These are phyloP conservation scores for Hesperophylax magnus DNA, from an alignment of 1,140 invertebrate species.

Conservation along the genomic window DNA sequence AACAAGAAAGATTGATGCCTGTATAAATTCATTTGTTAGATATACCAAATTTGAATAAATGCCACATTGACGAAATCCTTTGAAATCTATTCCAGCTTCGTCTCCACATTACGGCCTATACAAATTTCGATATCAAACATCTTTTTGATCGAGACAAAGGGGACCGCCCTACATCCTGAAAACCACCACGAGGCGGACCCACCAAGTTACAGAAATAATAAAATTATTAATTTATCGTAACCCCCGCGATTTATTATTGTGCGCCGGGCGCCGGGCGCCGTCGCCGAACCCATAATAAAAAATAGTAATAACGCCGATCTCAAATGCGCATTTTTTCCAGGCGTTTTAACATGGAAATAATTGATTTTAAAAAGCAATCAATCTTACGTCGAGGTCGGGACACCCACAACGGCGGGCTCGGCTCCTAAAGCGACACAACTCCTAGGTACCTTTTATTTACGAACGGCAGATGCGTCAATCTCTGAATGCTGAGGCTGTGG, in stretches of 20 bases:
- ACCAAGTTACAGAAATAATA: constrained; percentile 30
- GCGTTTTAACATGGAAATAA: constrained; percentile 53
- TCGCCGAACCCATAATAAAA: constrained; percentile 36
- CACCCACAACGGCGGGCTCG: constrained; percentile 24
- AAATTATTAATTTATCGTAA: constrained; percentile 37
- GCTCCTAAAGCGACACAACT: constrained; percentile 28
- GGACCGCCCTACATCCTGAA: constrained; percentile 16
- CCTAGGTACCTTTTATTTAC: constrained; percentile 27
- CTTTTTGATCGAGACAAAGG: neutral
- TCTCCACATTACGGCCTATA: neutral
- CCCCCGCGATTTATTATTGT: constrained; percentile 5
- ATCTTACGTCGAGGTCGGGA: constrained; percentile 40
- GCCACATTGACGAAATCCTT: neutral
- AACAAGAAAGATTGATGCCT: too few species aligned
- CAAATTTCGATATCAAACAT: constrained; percentile 17
- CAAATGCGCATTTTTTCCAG: constrained; percentile 52
- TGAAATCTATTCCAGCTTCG: neutral
- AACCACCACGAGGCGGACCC: neutral
- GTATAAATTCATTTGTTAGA: too few species aligned
- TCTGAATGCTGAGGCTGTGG: neutral
- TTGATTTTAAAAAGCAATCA: constrained; percentile 57
- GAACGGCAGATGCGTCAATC: constrained; percentile 41
- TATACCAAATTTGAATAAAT: neutral
- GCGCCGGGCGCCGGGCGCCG: neutral
- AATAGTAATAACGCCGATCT: constrained; percentile 35